phyloP scores from a whole-genome alignment of 2,888 invertebrate genomes.

The Melangyna quadrimaculata region DNA sequence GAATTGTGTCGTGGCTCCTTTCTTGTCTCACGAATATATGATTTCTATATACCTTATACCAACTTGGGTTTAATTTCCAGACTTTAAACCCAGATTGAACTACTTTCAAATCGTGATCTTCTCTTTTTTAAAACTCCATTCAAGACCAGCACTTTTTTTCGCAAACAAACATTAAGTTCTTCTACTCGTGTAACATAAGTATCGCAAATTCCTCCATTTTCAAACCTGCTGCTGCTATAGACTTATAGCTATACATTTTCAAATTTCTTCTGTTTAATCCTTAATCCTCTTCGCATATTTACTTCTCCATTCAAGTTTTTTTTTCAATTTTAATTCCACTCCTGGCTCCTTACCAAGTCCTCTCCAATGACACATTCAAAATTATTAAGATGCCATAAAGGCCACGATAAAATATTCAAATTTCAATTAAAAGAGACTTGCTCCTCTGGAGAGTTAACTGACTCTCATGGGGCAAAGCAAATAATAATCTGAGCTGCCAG shows the following conservation, averaged over 20 bases:
- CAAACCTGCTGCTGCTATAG: neutral
- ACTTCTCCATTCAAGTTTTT: neutral
- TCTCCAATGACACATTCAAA: slow-evolving; percentile 26
- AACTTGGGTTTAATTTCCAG: too few species aligned
- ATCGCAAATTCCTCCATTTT: neutral
- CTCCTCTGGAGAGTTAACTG: neutral
- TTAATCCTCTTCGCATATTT: neutral
- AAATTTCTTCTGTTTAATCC: neutral
- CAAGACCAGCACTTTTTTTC: neutral
- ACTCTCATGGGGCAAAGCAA: neutral
- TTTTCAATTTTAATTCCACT: neutral
- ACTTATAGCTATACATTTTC: neutral
- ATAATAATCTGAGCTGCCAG: slow-evolving; percentile 1
- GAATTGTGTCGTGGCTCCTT: too few species aligned
- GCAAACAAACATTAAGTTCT: neutral
- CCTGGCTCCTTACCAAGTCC: neutral
- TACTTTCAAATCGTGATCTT: too few species aligned
- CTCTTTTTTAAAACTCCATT: too few species aligned
- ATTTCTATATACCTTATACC: too few species aligned
- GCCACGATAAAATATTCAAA: slow-evolving; percentile 50
- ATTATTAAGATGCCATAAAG: slow-evolving; percentile 30
- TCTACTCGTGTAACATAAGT: too few species aligned
- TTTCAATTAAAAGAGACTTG: slow-evolving; percentile 51
- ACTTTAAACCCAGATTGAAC: too few species aligned
- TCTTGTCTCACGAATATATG: too few species aligned